Conservation (phyloP, 2,113 vertebrate species). For the Epinephelus lanceolatus region DNA sequence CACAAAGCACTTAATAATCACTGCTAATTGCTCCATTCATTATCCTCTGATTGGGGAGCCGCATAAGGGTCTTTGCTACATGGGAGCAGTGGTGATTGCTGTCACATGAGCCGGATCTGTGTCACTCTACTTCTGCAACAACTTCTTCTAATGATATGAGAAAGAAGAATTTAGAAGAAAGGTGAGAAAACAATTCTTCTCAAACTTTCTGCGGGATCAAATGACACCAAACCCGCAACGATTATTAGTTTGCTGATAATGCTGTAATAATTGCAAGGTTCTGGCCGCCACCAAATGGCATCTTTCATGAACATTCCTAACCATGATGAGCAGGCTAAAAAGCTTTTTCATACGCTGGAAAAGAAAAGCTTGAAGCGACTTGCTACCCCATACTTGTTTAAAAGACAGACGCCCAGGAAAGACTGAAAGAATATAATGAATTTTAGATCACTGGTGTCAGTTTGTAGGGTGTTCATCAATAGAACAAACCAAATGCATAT, state of each 20-base stretch:
- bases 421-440: constrained; percentile 26
- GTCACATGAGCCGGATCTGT: constrained; percentile 8
- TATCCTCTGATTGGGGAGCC: constrained; percentile 64
- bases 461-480: constrained; percentile 25
- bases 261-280: constrained; percentile 19
- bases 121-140: background rate
- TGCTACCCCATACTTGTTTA: background rate
- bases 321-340: constrained; percentile 9
- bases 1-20: constrained; percentile 75
- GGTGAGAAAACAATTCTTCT: background rate
- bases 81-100: constrained; percentile 1
- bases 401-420: constrained; percentile 8
- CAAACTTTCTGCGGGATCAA: background rate
- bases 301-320: constrained; percentile 10
- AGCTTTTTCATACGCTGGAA: constrained; percentile 7
- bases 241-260: background rate
- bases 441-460: constrained; percentile 52
- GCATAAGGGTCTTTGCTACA: constrained; percentile 42
- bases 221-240: background rate
- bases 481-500: constrained; percentile 47
- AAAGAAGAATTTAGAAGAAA: background rate
- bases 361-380: constrained; percentile 7
- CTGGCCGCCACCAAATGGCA: background rate
- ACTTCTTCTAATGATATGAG: background rate
- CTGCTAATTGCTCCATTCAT: constrained; percentile 77